Evolutionary conservation across 2,888 invertebrate genomes (phyloP).

Genomic region (Emesis castigata): DNA sequence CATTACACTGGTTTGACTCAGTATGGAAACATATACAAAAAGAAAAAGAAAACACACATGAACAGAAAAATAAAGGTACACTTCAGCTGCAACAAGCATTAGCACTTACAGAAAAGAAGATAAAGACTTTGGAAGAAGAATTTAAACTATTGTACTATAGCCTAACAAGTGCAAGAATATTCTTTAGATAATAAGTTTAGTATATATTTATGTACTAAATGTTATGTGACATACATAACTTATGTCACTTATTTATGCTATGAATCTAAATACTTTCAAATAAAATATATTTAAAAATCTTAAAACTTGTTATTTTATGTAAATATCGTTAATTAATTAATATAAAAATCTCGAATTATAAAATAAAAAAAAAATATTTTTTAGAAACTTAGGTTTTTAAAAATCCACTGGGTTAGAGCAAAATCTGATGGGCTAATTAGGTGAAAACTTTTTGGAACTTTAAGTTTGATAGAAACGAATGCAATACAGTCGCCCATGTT

Average conservation of each 20-base stretch:
- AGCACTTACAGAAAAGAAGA: constrained; percentile 95
- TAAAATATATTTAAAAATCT: not conserved
- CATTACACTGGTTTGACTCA: constrained; percentile 98
- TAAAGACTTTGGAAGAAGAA: constrained; percentile 93
- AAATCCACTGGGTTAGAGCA: no score
- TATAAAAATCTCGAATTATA: no score
- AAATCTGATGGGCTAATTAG: no score
- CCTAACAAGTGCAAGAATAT: constrained; percentile 97
- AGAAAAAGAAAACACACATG: constrained; percentile 88
- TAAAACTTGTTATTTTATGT: not conserved
- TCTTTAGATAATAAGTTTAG: constrained; percentile 91
- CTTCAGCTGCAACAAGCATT: constrained; percentile 97
- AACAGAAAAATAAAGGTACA: constrained; percentile 92
- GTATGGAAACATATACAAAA: constrained; percentile 92
- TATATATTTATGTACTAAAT: no score
- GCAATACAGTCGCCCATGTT: no score
- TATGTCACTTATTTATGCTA: not conserved
- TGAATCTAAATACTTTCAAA: not conserved
- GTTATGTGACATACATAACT: not conserved
- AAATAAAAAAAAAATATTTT: no score
- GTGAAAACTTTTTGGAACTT: no score
- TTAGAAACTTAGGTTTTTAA: no score
- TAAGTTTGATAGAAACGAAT: no score
- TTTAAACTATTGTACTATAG: constrained; percentile 97
- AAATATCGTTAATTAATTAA: not conserved